Percentiles rank a stretch among this genome's conserved stretches.
Evolutionary conservation across 2,797 vertebrate genomes (phyloP).

Genomic region (Antrozous pallidus): DNA sequence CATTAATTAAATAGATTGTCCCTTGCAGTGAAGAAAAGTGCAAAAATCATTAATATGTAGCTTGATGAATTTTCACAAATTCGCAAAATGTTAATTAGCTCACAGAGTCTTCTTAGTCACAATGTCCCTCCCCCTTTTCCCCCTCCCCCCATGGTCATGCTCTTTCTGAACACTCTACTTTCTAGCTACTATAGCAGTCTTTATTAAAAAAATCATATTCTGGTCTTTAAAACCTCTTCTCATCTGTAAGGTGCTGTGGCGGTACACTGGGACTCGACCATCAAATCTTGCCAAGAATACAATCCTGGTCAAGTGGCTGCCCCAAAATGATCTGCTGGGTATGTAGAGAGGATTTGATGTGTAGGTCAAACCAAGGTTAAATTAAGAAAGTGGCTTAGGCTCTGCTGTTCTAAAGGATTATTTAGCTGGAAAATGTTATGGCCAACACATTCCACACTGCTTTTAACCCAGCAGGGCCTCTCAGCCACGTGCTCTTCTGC

Average conservation of each 20-base stretch:
- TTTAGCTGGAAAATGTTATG: not conserved
- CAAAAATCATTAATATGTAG: not conserved
- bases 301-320: constrained; percentile 93
- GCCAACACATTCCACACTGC: not conserved
- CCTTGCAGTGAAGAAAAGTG: not conserved
- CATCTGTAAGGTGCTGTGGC: constrained; percentile 90
- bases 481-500: not conserved
- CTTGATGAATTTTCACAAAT: not conserved
- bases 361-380: not conserved
- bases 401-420: not conserved
- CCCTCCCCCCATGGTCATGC: not conserved
- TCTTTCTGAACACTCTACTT: not conserved
- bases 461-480: not conserved
- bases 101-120: not conserved
- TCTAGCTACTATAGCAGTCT: not conserved
- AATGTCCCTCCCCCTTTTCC: too few relatives aligned
- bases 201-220: not conserved
- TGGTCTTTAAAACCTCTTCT: not conserved
- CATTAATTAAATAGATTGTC: not conserved
- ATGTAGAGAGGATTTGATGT: constrained; percentile 33
- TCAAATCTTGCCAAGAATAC: constrained; percentile 88
- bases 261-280: constrained; percentile 86
- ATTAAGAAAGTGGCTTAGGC: not conserved
- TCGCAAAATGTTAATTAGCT: not conserved
- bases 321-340: constrained; percentile 96